A percentile compares a stretch with the other conserved stretches of the same genome.
Evolutionary conservation across 2,113 vertebrate genomes (phyloP).

Genomic region (Ctenomys sociabilis): DNA sequence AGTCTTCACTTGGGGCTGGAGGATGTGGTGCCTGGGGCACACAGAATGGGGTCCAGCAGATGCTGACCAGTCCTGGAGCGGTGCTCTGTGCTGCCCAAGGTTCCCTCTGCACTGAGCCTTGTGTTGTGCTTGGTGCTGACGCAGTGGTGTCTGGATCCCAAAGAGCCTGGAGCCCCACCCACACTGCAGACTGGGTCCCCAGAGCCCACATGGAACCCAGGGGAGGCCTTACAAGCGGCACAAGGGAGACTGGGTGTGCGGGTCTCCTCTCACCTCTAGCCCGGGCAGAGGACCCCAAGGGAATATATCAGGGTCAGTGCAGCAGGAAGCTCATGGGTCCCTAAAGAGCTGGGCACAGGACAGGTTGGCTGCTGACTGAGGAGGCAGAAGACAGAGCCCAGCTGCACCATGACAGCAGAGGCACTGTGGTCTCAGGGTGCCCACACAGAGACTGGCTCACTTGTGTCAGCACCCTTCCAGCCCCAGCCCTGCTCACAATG

Average conservation of each 20-base stretch:
- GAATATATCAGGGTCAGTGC: background rate
- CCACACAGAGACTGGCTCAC: background rate
- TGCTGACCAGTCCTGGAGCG: background rate
- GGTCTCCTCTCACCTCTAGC: background rate
- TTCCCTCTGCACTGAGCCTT: background rate
- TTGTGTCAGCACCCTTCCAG: background rate
- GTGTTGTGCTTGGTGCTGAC: background rate
- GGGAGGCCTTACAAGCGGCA: background rate
- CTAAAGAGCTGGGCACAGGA: background rate
- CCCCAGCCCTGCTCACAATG: background rate
- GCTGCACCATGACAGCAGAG: background rate
- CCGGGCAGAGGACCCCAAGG: background rate
- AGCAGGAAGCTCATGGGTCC: background rate
- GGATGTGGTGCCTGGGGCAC: background rate
- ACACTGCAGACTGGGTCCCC: background rate
- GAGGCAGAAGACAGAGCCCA: background rate
- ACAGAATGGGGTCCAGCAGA: background rate
- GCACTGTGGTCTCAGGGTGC: background rate
- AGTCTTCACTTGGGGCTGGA: background rate
- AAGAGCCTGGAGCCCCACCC: background rate
- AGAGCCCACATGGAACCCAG: background rate
- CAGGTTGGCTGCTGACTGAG: background rate
- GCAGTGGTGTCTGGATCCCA: fast-evolving
- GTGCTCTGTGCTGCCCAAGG: background rate
- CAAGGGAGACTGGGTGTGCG: background rate